Percentiles rank a stretch among this genome's conserved stretches.
Evolutionary conservation across 1,140 invertebrate species (phyloP).

Genomic region (Helicorthomorpha holstii): DNA sequence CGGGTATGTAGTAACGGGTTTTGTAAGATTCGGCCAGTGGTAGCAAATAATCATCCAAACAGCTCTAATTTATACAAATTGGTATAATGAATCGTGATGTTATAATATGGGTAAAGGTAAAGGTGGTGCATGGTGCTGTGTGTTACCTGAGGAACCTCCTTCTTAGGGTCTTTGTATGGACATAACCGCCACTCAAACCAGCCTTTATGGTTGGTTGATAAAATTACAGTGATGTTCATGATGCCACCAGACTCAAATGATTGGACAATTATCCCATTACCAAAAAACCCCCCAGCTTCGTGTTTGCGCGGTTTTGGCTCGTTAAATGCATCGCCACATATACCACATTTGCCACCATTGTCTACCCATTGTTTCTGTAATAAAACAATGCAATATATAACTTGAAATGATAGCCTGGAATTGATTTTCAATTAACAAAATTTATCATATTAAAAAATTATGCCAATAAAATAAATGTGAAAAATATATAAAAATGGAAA

Average conservation of each 20-base stretch:
- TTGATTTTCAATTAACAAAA: too few relatives aligned
- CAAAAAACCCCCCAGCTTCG: slow-evolving; percentile 70
- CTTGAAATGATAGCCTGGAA: too few relatives aligned
- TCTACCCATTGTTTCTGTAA: slow-evolving; percentile 53
- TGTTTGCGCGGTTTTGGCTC: slow-evolving; percentile 53
- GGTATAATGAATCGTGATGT: too few relatives aligned
- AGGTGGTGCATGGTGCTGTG: not conserved
- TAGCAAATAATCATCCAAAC: slow-evolving; percentile 24
- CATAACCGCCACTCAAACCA: slow-evolving; percentile 46
- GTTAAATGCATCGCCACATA: slow-evolving; percentile 72
- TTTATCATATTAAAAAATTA: too few relatives aligned
- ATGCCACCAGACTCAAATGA: slow-evolving; percentile 67
- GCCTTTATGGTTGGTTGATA: slow-evolving; percentile 42
- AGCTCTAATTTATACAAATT: slow-evolving; percentile 17
- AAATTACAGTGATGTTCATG: slow-evolving; percentile 16
- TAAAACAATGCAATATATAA: too few relatives aligned
- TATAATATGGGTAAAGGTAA: too few relatives aligned
- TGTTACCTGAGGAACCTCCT: slow-evolving; percentile 8
- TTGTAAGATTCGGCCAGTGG: slow-evolving; percentile 16
- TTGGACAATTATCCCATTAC: slow-evolving; percentile 61
- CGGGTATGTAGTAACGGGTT: slow-evolving; percentile 8
- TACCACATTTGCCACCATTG: slow-evolving; percentile 66
- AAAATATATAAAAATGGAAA: too few relatives aligned
- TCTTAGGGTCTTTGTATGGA: slow-evolving; percentile 8
- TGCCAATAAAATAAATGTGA: too few relatives aligned